A percentile compares a stretch with the other conserved stretches of the same genome.
These are phyloP conservation scores for Apodemus sylvaticus DNA, from an alignment of 2,113 vertebrate genomes.

Conservation along the genomic window DNA sequence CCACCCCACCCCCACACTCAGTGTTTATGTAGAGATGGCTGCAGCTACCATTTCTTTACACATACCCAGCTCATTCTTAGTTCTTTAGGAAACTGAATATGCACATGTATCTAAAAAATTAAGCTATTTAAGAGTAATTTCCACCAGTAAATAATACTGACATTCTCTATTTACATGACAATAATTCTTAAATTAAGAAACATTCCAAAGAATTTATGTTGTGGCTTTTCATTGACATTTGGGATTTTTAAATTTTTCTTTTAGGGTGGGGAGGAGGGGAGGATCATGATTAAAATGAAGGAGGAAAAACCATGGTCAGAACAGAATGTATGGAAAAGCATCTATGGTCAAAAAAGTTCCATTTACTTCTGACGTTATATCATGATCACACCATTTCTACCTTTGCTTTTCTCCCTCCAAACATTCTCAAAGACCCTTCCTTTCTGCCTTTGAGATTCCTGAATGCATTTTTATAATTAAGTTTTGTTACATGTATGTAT, in stretches of 20 bases:
- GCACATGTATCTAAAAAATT: background rate
- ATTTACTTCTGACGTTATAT: background rate
- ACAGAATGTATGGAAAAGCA: background rate
- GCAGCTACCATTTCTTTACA: no score
- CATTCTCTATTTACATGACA: background rate
- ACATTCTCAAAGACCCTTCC: background rate
- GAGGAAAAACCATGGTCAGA: background rate
- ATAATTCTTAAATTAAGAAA: conserved; percentile 2
- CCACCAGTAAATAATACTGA: background rate
- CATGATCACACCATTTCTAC: background rate
- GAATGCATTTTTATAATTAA: background rate
- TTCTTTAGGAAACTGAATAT: background rate
- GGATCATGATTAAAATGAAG: background rate
- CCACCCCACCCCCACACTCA: no score
- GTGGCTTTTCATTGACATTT: background rate
- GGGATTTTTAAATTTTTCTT: background rate
- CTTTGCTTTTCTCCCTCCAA: background rate
- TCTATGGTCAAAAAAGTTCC: background rate
- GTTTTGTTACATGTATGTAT: background rate
- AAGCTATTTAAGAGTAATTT: background rate
- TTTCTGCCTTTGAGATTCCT: background rate
- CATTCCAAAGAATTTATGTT: background rate
- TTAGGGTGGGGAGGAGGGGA: background rate
- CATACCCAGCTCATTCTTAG: background rate
- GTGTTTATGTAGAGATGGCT: no score